A percentile compares a stretch with the other conserved stretches of the same genome.
phyloP scores from a whole-genome alignment of 2,797 vertebrate genomes.

The Scyliorhinus canicula region DNA sequence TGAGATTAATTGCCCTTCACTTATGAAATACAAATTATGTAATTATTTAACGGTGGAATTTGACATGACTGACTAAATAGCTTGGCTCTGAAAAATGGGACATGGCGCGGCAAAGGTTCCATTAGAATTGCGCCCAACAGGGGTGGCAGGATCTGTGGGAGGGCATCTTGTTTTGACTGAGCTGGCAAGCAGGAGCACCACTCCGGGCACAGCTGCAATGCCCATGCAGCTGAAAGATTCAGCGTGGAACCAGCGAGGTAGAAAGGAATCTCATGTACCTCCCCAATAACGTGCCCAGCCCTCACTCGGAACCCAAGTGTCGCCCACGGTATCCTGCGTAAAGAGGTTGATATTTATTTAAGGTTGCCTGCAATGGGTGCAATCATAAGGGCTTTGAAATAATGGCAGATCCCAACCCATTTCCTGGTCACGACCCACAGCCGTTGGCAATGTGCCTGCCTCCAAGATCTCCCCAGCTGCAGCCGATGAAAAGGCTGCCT shows the following conservation, averaged over 20 bases:
- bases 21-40: conserved; percentile 16
- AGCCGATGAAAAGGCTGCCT: too few relatives aligned
- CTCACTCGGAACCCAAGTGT: background rate
- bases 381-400: too few relatives aligned
- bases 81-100: background rate
- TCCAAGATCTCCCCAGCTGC: too few relatives aligned
- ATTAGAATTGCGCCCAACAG: background rate
- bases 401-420: too few relatives aligned
- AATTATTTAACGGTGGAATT: background rate
- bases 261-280: background rate
- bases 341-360: background rate
- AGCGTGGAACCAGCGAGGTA: background rate
- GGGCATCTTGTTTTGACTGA: background rate
- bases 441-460: too few relatives aligned
- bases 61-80: background rate
- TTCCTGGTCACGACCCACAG: too few relatives aligned
- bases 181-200: background rate
- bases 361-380: background rate
- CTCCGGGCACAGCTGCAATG: background rate
- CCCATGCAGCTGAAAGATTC: background rate
- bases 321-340: background rate
- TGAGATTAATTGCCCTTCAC: background rate
- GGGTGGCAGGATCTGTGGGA: background rate
- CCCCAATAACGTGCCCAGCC: background rate
- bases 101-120: background rate